These are phyloP conservation scores for Pipistrellus nathusii DNA, from an alignment of 2,797 vertebrate genomes.

Conservation along the genomic window DNA sequence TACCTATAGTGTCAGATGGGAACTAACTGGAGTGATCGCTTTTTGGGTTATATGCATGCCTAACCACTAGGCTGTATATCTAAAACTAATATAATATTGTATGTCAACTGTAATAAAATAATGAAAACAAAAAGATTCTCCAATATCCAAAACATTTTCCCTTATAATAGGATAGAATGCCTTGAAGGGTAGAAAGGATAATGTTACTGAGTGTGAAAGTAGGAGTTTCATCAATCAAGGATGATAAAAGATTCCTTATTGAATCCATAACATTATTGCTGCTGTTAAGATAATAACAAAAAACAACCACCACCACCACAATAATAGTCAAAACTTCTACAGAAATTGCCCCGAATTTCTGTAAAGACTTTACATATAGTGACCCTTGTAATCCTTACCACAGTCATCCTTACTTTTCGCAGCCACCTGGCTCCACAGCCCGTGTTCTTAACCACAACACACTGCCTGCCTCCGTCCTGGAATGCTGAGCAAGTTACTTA, in stretches of 20 bases:
- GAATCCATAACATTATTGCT: neutral
- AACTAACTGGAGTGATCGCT: neutral
- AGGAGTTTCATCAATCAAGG: neutral
- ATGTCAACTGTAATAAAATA: neutral
- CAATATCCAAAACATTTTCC: neutral
- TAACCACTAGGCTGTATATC: neutral
- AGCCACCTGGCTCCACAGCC: neutral
- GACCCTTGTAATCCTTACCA: neutral
- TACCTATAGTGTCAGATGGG: neutral
- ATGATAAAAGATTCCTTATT: neutral
- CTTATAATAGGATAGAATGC: neutral
- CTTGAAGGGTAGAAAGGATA: neutral
- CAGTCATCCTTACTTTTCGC: neutral
- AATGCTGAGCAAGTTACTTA: neutral
- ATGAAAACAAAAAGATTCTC: neutral
- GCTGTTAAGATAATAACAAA: neutral
- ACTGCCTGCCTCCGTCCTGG: neutral
- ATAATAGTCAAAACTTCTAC: neutral
- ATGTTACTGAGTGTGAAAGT: neutral
- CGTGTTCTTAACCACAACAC: neutral
- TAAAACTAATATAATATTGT: neutral
- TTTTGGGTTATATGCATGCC: neutral
- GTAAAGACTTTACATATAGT: neutral
- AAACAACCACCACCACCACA: neutral
- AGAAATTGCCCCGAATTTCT: neutral